These are phyloP conservation scores for Parauchenoglanis punctatus DNA, from an alignment of 2,797 vertebrate genomes.

Conservation along the genomic window DNA sequence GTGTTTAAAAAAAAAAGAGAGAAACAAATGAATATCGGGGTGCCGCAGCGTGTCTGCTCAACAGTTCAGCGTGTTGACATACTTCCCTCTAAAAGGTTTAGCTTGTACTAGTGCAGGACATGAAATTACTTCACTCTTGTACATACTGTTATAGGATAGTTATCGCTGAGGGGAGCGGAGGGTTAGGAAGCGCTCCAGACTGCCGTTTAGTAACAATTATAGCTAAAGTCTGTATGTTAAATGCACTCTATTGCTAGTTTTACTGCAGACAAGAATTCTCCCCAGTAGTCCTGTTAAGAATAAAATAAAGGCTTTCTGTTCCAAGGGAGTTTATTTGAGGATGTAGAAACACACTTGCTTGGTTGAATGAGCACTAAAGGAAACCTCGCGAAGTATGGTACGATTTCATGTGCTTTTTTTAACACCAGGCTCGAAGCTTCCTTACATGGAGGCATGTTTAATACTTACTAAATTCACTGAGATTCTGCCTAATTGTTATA, in stretches of 20 bases:
- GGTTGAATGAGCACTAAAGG: background rate
- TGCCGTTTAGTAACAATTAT: slow-evolving; percentile 38
- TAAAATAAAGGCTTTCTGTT: slow-evolving; percentile 29
- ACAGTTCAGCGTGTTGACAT: slow-evolving; percentile 50
- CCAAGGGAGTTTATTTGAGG: slow-evolving; percentile 16
- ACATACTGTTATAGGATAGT: slow-evolving; percentile 35
- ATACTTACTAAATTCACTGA: background rate
- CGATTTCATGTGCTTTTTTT: background rate
- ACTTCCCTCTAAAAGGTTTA: slow-evolving; percentile 50
- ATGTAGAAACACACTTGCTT: slow-evolving; percentile 17
- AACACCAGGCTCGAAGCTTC: background rate
- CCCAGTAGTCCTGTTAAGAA: slow-evolving; percentile 27
- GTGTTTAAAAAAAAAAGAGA: background rate
- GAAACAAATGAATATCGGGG: slow-evolving; percentile 43
- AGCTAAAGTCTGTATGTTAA: slow-evolving; percentile 26
- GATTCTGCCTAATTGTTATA: background rate
- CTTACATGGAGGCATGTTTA: slow-evolving; percentile 1
- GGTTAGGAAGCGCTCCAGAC: slow-evolving; percentile 4
- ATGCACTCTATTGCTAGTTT: slow-evolving; percentile 9
- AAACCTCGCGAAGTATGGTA: background rate
- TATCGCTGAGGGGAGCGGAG: background rate
- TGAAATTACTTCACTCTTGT: slow-evolving; percentile 38
- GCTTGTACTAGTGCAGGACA: slow-evolving; percentile 36
- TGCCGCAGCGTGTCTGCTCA: slow-evolving; percentile 40
- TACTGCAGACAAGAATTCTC: slow-evolving; percentile 17